Evolutionary conservation across 2,888 invertebrate species (phyloP), one percentile per base, ranked within the genome.

Genomic region (Drosophila neonasuta): DNA sequence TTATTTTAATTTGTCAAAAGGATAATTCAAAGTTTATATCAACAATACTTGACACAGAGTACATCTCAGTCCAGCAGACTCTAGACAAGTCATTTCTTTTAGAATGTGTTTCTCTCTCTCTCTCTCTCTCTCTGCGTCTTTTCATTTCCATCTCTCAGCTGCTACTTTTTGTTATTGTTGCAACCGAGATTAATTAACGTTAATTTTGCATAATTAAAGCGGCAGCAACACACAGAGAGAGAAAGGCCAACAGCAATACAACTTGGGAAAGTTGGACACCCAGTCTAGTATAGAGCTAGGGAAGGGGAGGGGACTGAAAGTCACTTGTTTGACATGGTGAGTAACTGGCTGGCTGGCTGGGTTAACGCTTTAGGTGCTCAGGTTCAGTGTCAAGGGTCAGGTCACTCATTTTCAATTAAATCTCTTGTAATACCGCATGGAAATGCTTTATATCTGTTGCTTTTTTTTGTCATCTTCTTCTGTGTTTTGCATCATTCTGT

Each of bases 121-220:
- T 17, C 17, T 17, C 29, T 29, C 11, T 17, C 20, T 20, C 20
- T 20, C 20, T 20, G 20, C 20, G 20, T 20, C 20, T 11, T 15
- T 48, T 17, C 10, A 17, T 44, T 36, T 48, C 30, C 11, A 15
- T 32, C 29, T 20, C 20, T 30, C 44, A 36, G 34, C 34, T 51
- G 6, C 24, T 8, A 29, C 13, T n/a, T 36, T 52, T 63, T 77
- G 66, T 80, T 71, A 80, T 84, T 68, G 67, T 65, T 62, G 32
- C 69, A 74, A 73, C 79, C 52, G 77, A 77, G 88, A 87, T 78
- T 85, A 85, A 85, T 85, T 88, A 85, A 87, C 68, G 72, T 86
- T 87, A 88, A 85, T 88, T 88, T 85, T 80, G 88, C 88, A 86
- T 83, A 86, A 86, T 88, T 88, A 88, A 73, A 66, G 63, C 59